phyloP scores from a whole-genome alignment of 1,140 invertebrate genomes.

The Rhagoletis pomonella region DNA sequence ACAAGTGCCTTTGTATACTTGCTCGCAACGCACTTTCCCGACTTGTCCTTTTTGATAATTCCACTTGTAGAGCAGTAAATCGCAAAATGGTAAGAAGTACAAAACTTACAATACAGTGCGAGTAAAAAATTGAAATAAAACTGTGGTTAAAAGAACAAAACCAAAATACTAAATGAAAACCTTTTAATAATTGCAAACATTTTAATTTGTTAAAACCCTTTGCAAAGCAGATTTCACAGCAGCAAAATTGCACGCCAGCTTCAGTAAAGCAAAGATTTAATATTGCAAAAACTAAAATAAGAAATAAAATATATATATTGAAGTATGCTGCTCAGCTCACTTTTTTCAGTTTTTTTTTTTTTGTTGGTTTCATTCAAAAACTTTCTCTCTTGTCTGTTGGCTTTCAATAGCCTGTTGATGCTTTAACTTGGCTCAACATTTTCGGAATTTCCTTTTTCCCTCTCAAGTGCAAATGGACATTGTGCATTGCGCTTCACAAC shows the following conservation, averaged over 20 bases:
- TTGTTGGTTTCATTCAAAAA: not conserved
- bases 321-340: no score
- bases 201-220: not conserved
- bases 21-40: not conserved
- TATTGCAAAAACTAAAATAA: not conserved
- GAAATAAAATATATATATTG: no score
- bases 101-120: not conserved
- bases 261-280: not conserved
- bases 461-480: not conserved
- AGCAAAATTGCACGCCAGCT: not conserved
- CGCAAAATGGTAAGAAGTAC: not conserved
- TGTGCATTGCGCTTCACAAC: not conserved
- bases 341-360: no score
- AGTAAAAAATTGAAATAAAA: not conserved
- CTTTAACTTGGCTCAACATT: not conserved
- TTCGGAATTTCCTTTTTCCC: not conserved
- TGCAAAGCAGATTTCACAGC: not conserved
- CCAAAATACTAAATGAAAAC: not conserved
- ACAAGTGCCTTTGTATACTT: not conserved
- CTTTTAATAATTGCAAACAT: constrained; percentile 1
- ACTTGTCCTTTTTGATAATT: constrained; percentile 19
- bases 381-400: not conserved
- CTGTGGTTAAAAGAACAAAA: not conserved
- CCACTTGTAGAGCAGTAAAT: not conserved
- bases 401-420: no score